Conservation (phyloP, 2,888 invertebrate genomes). For the Drosophila tripunctata region DNA sequence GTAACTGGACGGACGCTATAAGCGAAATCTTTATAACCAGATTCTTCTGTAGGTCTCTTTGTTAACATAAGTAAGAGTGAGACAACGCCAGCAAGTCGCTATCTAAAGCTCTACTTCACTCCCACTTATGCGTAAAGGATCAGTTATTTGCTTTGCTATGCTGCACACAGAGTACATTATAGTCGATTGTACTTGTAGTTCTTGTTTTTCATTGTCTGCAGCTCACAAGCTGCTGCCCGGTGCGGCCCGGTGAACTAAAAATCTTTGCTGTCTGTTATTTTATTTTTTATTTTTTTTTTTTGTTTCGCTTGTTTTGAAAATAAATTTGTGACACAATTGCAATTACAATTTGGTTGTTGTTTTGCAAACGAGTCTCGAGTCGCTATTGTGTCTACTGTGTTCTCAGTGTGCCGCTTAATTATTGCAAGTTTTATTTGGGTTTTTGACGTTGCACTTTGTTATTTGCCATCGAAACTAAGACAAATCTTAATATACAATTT, state of each 20-base stretch:
- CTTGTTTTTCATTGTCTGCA: background rate
- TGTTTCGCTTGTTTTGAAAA: conserved; percentile 63
- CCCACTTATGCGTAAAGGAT: too few species aligned
- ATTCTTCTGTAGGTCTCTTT: too few species aligned
- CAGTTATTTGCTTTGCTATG: background rate
- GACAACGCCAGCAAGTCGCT: too few species aligned
- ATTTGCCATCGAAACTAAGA: background rate
- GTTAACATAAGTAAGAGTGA: too few species aligned
- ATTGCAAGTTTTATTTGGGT: conserved; percentile 30
- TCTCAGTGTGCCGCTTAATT: conserved; percentile 40
- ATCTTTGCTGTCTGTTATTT: background rate
- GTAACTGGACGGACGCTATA: too few species aligned
- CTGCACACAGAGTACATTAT: background rate
- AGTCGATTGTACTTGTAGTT: background rate
- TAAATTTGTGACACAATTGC: conserved; percentile 69
- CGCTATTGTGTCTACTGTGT: conserved; percentile 21
- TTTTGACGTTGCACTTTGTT: conserved; percentile 1
- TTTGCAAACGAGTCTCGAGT: conserved; percentile 13
- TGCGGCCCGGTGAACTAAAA: conserved; percentile 32
- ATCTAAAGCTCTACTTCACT: too few species aligned
- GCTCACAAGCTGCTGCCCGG: conserved; percentile 1
- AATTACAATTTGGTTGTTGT: conserved; percentile 14
- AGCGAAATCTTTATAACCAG: too few species aligned
- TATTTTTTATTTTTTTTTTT: too few species aligned
- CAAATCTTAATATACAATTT: conserved; percentile 14